Percentiles rank a stretch among this genome's conserved stretches.
phyloP scores from a whole-genome alignment of 2,888 invertebrate genomes.

The Malachius bipustulatus region DNA sequence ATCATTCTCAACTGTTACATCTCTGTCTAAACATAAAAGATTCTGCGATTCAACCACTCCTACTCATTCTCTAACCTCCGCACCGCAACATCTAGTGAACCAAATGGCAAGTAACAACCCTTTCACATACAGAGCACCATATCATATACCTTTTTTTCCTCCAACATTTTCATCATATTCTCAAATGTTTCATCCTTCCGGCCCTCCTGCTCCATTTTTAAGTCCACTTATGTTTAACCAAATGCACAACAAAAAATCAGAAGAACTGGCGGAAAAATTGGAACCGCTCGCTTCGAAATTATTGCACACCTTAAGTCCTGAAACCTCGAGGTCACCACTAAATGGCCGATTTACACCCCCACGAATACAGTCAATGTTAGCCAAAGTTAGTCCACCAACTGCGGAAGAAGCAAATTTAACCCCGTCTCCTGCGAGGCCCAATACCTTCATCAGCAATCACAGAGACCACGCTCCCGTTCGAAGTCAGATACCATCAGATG shows the following conservation, averaged over 20 bases:
- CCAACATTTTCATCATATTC: slow-evolving; percentile 43
- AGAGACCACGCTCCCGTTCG: slow-evolving; percentile 10
- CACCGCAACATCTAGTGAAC: slow-evolving; percentile 27
- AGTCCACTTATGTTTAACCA: slow-evolving; percentile 55
- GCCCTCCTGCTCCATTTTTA: slow-evolving; percentile 44
- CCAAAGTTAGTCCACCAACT: slow-evolving; percentile 54
- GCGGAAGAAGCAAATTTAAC: slow-evolving; percentile 54
- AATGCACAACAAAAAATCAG: slow-evolving; percentile 33
- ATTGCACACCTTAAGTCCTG: slow-evolving; percentile 23
- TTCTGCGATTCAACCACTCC: slow-evolving; percentile 80
- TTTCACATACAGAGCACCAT: slow-evolving; percentile 58
- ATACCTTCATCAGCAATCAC: slow-evolving; percentile 25
- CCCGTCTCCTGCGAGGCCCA: slow-evolving; percentile 53
- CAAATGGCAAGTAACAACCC: slow-evolving; percentile 38
- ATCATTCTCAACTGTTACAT: slow-evolving; percentile 82
- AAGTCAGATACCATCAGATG: slow-evolving; percentile 15
- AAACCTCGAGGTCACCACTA: slow-evolving; percentile 25
- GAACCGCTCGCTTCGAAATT: slow-evolving; percentile 26
- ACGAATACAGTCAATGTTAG: slow-evolving; percentile 33
- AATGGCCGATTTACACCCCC: slow-evolving; percentile 46
- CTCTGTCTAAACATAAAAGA: slow-evolving; percentile 88
- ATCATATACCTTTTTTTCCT: slow-evolving; percentile 49
- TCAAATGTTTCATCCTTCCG: slow-evolving; percentile 36
- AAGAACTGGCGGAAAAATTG: slow-evolving; percentile 42
- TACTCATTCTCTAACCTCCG: slow-evolving; percentile 29